Base-by-base conservation (phyloP, 2,888 invertebrate species). In the Hydraecia micacea region DNA sequence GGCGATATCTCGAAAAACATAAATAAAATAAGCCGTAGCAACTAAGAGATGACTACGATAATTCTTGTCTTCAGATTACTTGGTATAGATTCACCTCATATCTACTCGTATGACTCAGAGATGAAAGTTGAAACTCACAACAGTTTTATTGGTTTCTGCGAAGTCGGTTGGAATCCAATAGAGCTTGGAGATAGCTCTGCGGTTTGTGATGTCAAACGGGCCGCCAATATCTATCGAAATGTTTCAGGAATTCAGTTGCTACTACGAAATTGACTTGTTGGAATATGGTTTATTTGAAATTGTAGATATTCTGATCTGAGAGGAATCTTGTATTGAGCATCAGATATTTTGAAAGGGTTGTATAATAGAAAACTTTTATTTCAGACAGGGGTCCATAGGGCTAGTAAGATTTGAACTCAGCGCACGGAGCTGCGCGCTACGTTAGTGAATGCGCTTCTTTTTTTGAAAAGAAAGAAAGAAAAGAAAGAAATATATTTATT, bases 101-200 rank as follows among this genome's bases (percentile, higher is more conserved):
- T 2, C n/a, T n/a, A 18, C 18, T 62, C 15, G 11, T 15, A 28
- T 0, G 25, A 5, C n/a, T 36, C 3, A 52, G 21, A 39, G 11
- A 25, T 28, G 9, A 18, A 55, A 25, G 13, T 42, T 55, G 3
- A 71, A 70, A 21, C 36, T 18, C 42, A 18, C 13, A 36, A 79
- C n/a, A 15, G 7, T 42, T 73, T 79, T 58, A 74, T 81, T 60
- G 32, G n/a, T 1, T 42, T 58, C 49, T 39, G 6, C 25, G 13
- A 42, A 66, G 58, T 52, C 4, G 2, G 65, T 52, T 75, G 18
- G 52, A 74, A 79, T 60, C 39, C 81, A 81, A 66, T 60, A 15
- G 39, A 66, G 18, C 9, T 7, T 9, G 2, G 58, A 66, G 21
- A 52, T 39, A 18, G 32, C 13, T 42, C 15, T 36, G 66, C n/a